Conservation (phyloP, 2,797 vertebrate genomes). For the Betta splendens region DNA sequence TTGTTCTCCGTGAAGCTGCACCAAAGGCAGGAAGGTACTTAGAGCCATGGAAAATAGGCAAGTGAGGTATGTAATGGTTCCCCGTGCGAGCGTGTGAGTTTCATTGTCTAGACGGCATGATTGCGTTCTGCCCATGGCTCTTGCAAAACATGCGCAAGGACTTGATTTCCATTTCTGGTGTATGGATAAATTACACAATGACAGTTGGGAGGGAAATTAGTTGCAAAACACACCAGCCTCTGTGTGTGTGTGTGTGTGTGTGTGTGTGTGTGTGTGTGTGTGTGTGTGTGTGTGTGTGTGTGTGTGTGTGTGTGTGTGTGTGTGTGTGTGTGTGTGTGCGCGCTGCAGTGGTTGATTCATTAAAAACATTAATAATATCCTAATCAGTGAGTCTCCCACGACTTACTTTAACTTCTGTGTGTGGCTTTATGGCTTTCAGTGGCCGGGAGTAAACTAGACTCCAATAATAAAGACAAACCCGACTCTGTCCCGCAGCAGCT, state of each 20-base stretch:
- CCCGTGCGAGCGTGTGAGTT: conserved; percentile 17
- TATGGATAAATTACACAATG: conserved; percentile 42
- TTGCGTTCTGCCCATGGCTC: conserved; percentile 27
- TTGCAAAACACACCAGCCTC: conserved; percentile 35
- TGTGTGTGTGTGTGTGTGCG: conserved; percentile 6
- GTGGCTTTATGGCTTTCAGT: too few species aligned
- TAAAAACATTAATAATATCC: too few species aligned
- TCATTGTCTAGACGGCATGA: background rate
- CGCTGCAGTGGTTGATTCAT: too few species aligned
- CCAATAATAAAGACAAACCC: too few species aligned
- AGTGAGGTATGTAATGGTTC: conserved; percentile 53
- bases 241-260: conserved; percentile 5
- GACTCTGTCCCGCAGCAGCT: too few species aligned
- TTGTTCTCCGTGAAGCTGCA: conserved; percentile 73
- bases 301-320: background rate
- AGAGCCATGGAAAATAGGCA: conserved; percentile 70
- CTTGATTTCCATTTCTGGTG: conserved; percentile 32
- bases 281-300: too few species aligned
- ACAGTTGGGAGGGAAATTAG: conserved; percentile 13
- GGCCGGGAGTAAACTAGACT: too few species aligned
- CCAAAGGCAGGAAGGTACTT: conserved; percentile 77
- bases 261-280: conserved; percentile 9
- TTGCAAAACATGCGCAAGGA: conserved; percentile 32
- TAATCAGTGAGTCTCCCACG: too few species aligned
- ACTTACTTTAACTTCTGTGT: too few species aligned